Conservation (phyloP, 2,113 vertebrate species). For the Gallinago paraguaiae region DNA sequence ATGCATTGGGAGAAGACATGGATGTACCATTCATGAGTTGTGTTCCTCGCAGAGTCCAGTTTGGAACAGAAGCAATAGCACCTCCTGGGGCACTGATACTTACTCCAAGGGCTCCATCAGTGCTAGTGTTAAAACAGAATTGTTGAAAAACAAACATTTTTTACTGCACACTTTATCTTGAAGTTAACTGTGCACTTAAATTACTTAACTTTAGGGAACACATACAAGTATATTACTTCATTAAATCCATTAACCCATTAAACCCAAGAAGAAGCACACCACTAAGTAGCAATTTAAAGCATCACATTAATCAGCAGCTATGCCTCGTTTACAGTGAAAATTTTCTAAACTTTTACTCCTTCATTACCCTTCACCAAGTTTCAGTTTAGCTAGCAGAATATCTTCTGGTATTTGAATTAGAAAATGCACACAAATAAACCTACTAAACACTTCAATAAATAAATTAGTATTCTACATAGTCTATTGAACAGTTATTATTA, state of each 20-base stretch:
- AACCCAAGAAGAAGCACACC: neutral
- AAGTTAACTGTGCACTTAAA: neutral
- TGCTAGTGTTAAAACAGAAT: conserved; percentile 68
- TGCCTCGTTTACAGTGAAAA: neutral
- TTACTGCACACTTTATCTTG: neutral
- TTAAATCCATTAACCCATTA: neutral
- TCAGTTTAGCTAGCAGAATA: neutral
- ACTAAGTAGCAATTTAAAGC: neutral
- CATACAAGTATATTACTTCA: neutral
- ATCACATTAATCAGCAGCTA: neutral
- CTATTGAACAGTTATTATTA: neutral
- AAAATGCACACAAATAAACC: neutral
- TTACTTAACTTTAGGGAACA: neutral
- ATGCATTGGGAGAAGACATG: conserved; percentile 98
- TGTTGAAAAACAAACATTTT: neutral
- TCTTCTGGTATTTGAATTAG: neutral
- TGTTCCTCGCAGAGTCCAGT: conserved; percentile 96
- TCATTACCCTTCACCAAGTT: neutral
- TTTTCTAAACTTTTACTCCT: neutral
- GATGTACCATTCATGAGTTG: conserved; percentile 99
- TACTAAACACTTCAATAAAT: neutral
- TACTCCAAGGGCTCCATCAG: conserved; percentile 94
- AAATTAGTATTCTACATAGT: neutral
- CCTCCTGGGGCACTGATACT: conserved; percentile 97
- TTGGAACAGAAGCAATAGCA: conserved; percentile 97